Percentiles rank a stretch among this genome's conserved stretches.
phyloP scores from a whole-genome alignment of 1,140 invertebrate genomes.

The Teleopsis dalmanni region DNA sequence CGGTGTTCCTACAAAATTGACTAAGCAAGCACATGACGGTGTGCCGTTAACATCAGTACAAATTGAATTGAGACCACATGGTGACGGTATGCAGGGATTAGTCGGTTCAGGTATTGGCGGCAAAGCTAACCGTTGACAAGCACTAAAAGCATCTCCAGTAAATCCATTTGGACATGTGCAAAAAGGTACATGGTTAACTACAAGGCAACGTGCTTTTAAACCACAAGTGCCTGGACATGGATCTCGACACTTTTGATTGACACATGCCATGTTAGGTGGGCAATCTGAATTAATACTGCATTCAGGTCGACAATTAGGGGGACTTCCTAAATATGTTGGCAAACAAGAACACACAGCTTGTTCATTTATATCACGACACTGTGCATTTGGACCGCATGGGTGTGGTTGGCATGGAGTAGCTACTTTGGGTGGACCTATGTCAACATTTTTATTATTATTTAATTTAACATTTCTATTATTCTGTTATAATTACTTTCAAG shows the following conservation, averaged over 20 bases:
- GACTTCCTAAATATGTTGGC: slow-evolving; percentile 52
- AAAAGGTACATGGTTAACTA: slow-evolving; percentile 73
- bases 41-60: slow-evolving; percentile 58
- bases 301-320: slow-evolving; percentile 58
- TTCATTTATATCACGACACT: slow-evolving; percentile 53
- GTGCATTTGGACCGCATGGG: slow-evolving; percentile 62
- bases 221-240: slow-evolving; percentile 64
- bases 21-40: slow-evolving; percentile 68
- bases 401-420: slow-evolving; percentile 59
- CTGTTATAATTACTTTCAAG: slow-evolving; percentile 48
- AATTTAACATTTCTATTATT: not conserved
- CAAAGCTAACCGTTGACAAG: slow-evolving; percentile 27
- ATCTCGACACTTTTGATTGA: slow-evolving; percentile 63
- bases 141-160: slow-evolving; percentile 71
- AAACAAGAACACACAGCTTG: slow-evolving; percentile 58
- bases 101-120: slow-evolving; percentile 29
- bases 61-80: slow-evolving; percentile 66
- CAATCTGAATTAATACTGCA: slow-evolving; percentile 61
- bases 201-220: slow-evolving; percentile 62
- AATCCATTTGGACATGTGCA: slow-evolving; percentile 68
- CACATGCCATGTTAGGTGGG: slow-evolving; percentile 54
- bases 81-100: slow-evolving; percentile 59
- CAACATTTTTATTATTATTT: slow-evolving; percentile 47
- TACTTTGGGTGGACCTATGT: slow-evolving; percentile 21
- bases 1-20: slow-evolving; percentile 65